Evolutionary conservation across 2,888 invertebrate species (phyloP).

Genomic region (Metalampra italica): DNA sequence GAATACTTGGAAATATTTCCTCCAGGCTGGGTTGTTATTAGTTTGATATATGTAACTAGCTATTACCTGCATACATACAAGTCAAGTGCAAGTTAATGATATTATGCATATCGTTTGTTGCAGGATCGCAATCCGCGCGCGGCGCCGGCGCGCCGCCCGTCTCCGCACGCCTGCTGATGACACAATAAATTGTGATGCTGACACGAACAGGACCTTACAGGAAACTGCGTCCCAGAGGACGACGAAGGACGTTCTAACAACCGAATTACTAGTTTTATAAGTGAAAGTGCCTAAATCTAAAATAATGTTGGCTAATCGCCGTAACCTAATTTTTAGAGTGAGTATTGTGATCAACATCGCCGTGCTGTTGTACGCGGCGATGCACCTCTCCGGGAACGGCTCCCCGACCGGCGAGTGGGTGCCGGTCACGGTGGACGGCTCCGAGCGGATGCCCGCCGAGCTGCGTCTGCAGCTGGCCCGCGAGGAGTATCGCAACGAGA

Average conservation of each 20-base stretch:
- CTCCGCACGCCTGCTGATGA: slow-evolving; percentile 61
- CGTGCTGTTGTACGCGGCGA: slow-evolving; percentile 84
- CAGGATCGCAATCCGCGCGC: slow-evolving; percentile 44
- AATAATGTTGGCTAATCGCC: slow-evolving; percentile 69
- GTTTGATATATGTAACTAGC: too few relatives aligned
- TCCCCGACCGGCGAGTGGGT: slow-evolving; percentile 55
- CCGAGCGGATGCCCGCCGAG: slow-evolving; percentile 45
- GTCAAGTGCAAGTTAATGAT: too few relatives aligned
- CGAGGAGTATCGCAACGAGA: slow-evolving; percentile 48
- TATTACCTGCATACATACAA: too few relatives aligned
- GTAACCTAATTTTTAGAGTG: slow-evolving; percentile 85
- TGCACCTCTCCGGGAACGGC: slow-evolving; percentile 73
- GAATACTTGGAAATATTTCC: too few relatives aligned
- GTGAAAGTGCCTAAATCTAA: slow-evolving; percentile 62
- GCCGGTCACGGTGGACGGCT: slow-evolving; percentile 55
- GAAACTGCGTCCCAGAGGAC: slow-evolving; percentile 77
- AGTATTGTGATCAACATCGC: slow-evolving; percentile 86
- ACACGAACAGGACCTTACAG: slow-evolving; percentile 67
- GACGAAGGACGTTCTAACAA: slow-evolving; percentile 70
- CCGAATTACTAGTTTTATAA: slow-evolving; percentile 45
- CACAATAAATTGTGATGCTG: slow-evolving; percentile 77
- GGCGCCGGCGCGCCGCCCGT: slow-evolving; percentile 55
- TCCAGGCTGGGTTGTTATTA: too few relatives aligned
- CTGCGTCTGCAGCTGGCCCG: slow-evolving; percentile 44
- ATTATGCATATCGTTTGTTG: slow-evolving; percentile 37